phyloP scores from a whole-genome alignment of 1,140 invertebrate genomes.

The Babylonia areolata region DNA sequence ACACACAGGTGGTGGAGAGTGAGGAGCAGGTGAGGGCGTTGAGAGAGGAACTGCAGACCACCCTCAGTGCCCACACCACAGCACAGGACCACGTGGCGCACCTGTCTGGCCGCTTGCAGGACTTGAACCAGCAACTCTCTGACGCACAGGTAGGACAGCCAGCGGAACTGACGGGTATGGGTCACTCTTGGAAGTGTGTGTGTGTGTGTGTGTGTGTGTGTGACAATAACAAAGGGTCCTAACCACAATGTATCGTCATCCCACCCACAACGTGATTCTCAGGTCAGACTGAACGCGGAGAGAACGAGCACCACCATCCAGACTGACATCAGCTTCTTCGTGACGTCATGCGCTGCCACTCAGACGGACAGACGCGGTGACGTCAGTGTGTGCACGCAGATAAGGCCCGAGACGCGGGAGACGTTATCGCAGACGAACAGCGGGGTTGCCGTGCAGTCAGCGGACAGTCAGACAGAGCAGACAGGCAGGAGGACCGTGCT shows the following conservation, averaged over 20 bases:
- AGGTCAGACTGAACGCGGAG: not conserved
- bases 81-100: too few species aligned
- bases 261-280: not conserved
- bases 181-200: not conserved
- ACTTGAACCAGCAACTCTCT: too few species aligned
- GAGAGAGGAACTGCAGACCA: too few species aligned
- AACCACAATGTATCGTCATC: too few species aligned
- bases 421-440: not conserved
- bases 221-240: too few species aligned
- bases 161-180: too few species aligned
- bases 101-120: too few species aligned
- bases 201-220: conserved; percentile 14
- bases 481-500: not conserved
- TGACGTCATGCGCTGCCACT: not conserved
- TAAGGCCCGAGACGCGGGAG: not conserved
- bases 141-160: too few species aligned
- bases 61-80: too few species aligned
- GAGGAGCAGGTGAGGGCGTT: too few species aligned
- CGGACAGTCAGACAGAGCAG: not conserved
- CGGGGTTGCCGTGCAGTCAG: not conserved
- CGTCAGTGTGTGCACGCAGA: not conserved
- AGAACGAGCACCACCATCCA: not conserved
- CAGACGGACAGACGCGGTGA: not conserved
- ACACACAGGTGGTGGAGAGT: too few species aligned
- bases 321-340: conserved; percentile 1